Conservation (phyloP, 2,797 vertebrate genomes). For the Pangasius mekongensis region DNA sequence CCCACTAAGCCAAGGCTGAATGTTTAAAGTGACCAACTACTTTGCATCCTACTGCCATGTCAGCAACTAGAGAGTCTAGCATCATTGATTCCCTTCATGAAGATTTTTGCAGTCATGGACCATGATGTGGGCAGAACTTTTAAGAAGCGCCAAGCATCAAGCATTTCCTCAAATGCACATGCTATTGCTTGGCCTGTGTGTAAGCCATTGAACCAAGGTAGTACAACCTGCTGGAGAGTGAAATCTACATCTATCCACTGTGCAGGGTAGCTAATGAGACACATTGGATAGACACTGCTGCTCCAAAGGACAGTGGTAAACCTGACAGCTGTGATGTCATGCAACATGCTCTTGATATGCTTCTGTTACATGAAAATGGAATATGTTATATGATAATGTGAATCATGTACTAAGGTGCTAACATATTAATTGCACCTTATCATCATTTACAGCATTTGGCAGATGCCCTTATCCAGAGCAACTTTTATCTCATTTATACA, state of each 20-base stretch:
- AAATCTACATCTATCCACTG: slow-evolving; percentile 43
- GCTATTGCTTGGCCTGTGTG: slow-evolving; percentile 41
- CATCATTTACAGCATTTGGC: too few relatives aligned
- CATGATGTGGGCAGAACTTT: slow-evolving; percentile 10
- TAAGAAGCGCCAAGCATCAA: slow-evolving; percentile 34
- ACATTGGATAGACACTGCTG: slow-evolving; percentile 29
- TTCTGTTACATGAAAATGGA: too few relatives aligned
- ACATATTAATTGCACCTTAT: too few relatives aligned
- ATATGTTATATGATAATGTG: too few relatives aligned
- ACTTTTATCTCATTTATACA: too few relatives aligned
- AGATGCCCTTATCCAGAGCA: too few relatives aligned
- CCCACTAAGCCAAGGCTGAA: not conserved
- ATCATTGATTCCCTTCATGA: not conserved
- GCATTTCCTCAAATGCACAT: slow-evolving; percentile 32
- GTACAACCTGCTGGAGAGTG: not conserved
- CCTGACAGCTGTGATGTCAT: not conserved
- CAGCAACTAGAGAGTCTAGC: not conserved
- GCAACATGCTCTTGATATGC: not conserved
- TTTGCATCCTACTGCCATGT: not conserved
- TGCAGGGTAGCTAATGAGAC: slow-evolving; percentile 36
- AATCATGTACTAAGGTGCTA: too few relatives aligned
- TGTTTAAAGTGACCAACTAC: not conserved
- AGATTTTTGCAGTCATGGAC: not conserved
- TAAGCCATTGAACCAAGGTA: slow-evolving; percentile 16
- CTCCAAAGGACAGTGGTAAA: slow-evolving; percentile 40